These are phyloP conservation scores for Orthosia gracilis DNA, from an alignment of 2,888 invertebrate species.

Conservation along the genomic window DNA sequence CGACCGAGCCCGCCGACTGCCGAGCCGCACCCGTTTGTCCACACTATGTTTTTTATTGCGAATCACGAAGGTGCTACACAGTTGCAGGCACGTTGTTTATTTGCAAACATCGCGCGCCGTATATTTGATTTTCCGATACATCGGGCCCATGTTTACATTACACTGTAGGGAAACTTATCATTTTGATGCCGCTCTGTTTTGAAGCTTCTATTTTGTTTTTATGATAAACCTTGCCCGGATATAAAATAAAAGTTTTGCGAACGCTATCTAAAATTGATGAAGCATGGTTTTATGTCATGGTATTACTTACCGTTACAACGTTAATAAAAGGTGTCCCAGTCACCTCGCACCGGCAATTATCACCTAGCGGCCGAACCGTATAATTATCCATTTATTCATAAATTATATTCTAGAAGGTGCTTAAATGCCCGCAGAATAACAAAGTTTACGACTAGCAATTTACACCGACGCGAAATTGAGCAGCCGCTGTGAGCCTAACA, in stretches of 20 bases:
- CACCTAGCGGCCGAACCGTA: constrained; percentile 45
- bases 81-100: constrained; percentile 84
- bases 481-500: constrained; percentile 83
- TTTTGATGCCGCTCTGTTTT: constrained; percentile 54
- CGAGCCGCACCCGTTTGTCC: constrained; percentile 80
- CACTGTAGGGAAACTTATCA: constrained; percentile 74
- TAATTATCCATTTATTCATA: constrained; percentile 68
- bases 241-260: constrained; percentile 14
- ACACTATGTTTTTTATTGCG: constrained; percentile 86
- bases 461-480: constrained; percentile 87
- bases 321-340: constrained; percentile 23
- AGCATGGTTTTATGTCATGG: neutral
- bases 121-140: constrained; percentile 84
- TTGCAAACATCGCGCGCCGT: constrained; percentile 81
- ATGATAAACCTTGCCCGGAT: constrained; percentile 16
- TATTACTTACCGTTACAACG: constrained; percentile 29
- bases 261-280: constrained; percentile 10
- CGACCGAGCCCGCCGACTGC: constrained; percentile 69
- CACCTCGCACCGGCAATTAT: constrained; percentile 50
- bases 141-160: constrained; percentile 81
- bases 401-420: constrained; percentile 75
- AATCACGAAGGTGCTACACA: constrained; percentile 87
- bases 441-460: constrained; percentile 85
- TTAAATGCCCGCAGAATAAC: constrained; percentile 82
- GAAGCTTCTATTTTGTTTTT: constrained; percentile 56